Conservation (phyloP, 2,888 invertebrate genomes). For the Sussaba pulchella region DNA sequence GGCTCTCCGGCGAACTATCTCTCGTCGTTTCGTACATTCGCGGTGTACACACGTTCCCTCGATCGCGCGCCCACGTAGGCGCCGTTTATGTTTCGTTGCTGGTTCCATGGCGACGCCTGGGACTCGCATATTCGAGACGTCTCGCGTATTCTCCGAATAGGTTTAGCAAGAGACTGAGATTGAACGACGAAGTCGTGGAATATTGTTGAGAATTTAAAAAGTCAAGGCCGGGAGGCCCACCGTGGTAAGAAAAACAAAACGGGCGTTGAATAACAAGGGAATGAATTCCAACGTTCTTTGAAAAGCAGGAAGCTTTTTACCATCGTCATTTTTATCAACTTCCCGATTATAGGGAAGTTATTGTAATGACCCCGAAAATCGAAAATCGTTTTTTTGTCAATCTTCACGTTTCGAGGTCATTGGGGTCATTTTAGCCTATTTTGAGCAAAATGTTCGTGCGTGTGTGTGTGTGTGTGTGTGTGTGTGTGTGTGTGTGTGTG, state of each 20-base stretch:
- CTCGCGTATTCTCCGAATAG: conserved; percentile 35
- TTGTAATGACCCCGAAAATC: too few relatives aligned
- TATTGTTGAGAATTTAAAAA: conserved; percentile 33
- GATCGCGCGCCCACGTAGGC: conserved; percentile 77
- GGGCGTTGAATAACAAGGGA: background rate
- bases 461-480: too few relatives aligned
- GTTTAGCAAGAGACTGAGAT: conserved; percentile 29
- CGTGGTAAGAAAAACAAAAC: background rate
- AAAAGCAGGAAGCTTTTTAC: too few relatives aligned
- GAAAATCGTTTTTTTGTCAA: too few relatives aligned
- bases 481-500: too few relatives aligned
- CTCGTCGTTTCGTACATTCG: conserved; percentile 29
- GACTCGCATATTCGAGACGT: conserved; percentile 47
- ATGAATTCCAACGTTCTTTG: too few relatives aligned
- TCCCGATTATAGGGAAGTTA: too few relatives aligned
- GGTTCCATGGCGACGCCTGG: conserved; percentile 64
- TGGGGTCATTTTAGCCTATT: too few relatives aligned
- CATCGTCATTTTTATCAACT: too few relatives aligned
- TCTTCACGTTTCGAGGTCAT: too few relatives aligned
- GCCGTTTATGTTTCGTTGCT: conserved; percentile 75
- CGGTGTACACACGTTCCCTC: conserved; percentile 31
- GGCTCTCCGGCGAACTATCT: conserved; percentile 28
- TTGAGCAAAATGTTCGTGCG: too few relatives aligned
- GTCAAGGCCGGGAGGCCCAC: background rate
- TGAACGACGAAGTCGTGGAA: conserved; percentile 20